Evolutionary conservation across 1,140 invertebrate genomes (phyloP), one percentile per base, ranked within the genome.

Genomic region (Papilio helenus): DNA sequence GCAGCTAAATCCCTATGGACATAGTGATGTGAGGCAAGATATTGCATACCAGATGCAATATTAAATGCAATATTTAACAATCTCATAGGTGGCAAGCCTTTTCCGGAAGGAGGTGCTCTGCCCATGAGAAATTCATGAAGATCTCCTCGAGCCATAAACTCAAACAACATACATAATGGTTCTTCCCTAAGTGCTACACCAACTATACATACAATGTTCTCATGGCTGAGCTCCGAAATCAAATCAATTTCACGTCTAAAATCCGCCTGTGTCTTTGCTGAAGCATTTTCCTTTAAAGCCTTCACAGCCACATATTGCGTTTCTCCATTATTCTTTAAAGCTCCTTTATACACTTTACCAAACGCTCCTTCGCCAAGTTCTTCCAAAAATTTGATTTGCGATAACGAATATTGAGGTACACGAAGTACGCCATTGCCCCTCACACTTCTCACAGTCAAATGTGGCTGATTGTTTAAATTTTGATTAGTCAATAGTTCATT

Each of bases 11-110:
- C 99, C 85, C 99, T 96, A 93, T 99, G 99, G 1, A 99, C 98
- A 92, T 99, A 99, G 94, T 99, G 98, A 95, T 99, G 98, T 76
- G 96, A 96, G 2, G 98, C 97, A 12, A 99, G 95, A 93, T 99
- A 99, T 88, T 99, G 99, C 99, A 99, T 99, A 73, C 98, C 98
- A 95, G 98, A 97, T 79, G 99, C 98, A 84, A 99, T 98, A 94
- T 99, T 98, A 76, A 97, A 95, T 71, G 98, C 97, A 82, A 99
- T 97, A 39, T 97, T 97, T 23, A 99, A 93, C n/a, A 95, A 83
- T 71, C 93, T 88, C 85, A 93, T 86, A 8, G 93, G 86, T 8
- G 93, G 93, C n/a, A 95, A 86, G 1, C 95, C 95, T 76, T 92
- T 96, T 20, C 96, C 96, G 84, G 97, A 97, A 79, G 97, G 97